Conservation (phyloP, 2,888 invertebrate genomes). For the Hanleya hanleyi region DNA sequence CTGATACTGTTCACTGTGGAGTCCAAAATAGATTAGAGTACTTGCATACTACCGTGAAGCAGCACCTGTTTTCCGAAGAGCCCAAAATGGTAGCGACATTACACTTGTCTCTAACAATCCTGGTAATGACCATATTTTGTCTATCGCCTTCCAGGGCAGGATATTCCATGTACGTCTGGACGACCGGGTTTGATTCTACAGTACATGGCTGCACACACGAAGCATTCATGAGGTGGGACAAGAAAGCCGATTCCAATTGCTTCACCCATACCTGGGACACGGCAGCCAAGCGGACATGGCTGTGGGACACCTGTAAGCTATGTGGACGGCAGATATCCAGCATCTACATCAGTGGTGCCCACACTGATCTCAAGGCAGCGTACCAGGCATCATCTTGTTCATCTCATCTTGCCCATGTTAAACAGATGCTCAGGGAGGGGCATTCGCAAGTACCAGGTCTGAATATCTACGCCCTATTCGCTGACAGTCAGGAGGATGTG, state of each 20-base stretch:
- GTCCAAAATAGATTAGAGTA: no score
- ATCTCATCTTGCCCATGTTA: no score
- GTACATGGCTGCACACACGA: conserved; percentile 36
- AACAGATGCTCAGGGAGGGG: no score
- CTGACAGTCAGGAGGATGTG: conserved; percentile 44
- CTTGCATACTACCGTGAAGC: no score
- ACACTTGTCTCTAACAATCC: no score
- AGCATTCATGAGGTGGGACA: conserved; percentile 38
- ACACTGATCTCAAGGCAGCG: conserved; percentile 36
- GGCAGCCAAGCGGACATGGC: conserved; percentile 36
- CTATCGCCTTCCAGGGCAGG: no score
- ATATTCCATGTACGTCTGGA: conserved; percentile 52
- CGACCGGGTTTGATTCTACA: conserved; percentile 37
- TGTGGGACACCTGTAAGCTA: conserved; percentile 44
- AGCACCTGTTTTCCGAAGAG: no score
- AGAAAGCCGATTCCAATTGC: conserved; percentile 22
- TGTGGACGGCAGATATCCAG: conserved; percentile 35
- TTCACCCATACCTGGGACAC: conserved; percentile 47
- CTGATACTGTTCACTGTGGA: no score
- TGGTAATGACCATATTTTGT: no score
- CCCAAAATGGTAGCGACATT: no score
- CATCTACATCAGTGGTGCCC: conserved; percentile 43
- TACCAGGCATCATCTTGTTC: conserved; percentile 23
- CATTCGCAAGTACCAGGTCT: no score
- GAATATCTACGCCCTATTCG: conserved; percentile 48